Base-by-base conservation (phyloP, 1,140 invertebrate genomes). In the Drosophila elegans region DNA sequence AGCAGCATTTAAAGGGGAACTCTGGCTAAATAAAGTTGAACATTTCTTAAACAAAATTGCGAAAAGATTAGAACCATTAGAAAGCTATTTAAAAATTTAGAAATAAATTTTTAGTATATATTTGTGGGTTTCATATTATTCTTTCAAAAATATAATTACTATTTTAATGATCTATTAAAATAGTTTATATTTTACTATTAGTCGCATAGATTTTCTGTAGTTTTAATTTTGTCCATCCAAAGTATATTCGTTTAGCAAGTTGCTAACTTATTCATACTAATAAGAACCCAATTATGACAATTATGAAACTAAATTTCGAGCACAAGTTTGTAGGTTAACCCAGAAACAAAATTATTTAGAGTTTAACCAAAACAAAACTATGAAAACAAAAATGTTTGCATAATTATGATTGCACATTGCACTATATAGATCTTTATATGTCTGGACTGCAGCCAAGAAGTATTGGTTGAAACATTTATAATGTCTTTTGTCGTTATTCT, bases 401-500 rank as follows among this genome's bases (percentile, higher is more conserved):
- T 11, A 57, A 71, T 41, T 69, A 39, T 48, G 16, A 55, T 39
- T 55, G 61, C 46, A 67, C 11, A 49, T 49, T 9, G 32, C 25
- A 32, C 4, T 10, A 6, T 29, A 3, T n/a, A 36, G 1, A 67
- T 54, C 9, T 69, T 21, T 67, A 53, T 10, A 32, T 16, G 21
- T 29, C 51, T 69, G 34, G 51, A 48, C 44, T 27, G 64, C 11
- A 12, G 62, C 66, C 61, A 54, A 69, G 6, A 16, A 41, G 27
- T 51, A 29, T 32, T 16, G 12, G 27, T 34, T n/a, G 6, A 54
- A 69, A 32, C 12, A 49, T 45, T 32, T 69, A 13, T 53, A 32
- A 67, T 68, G 29, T 44, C 25, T 66, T 38, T 66, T 32, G 52
- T 34, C 10, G 27, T 39, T 63, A 51, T 67, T 67, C 48, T 57